Evolutionary conservation across 1,140 invertebrate genomes (phyloP), one percentile per base, ranked within the genome.

Genomic region (Camponotus floridanus): DNA sequence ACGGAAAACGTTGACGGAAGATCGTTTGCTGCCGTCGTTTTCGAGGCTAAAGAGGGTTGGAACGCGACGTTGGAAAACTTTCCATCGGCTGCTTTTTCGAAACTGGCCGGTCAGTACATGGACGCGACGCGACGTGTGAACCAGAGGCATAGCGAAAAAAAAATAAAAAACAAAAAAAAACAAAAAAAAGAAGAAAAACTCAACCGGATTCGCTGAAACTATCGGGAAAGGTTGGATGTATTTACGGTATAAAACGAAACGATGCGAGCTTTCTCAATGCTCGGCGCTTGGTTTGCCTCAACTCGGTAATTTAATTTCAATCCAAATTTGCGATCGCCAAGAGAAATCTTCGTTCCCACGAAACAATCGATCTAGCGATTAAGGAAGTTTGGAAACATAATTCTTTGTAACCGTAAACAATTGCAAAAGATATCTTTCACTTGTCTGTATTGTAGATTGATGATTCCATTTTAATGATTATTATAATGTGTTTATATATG

Each of bases 1-100:
- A 71, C 61, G 36, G 85, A 74, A 89, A 86, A 21, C 57, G 78
- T 89, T 78, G 85, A 89, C 83, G 87, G 51, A 80, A 71, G 78
- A 90, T 87, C 87, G 78, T 31, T 70, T 26, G 26, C 73, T 18
- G 9, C 5, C 65, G 18, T 79, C 59, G 48, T 74, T 88, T 64
- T 81, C 59, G 7, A 33, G 48, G 76, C 51, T 86, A 86, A 81
- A 81, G 76, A 86, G 76, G 64, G 85, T 86, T 80, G n/a, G n/a
- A n/a, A 61, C 84, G 42, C 57, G 76, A 80, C 45, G 42, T 26
- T 76, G 39, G 48, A 33, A 39, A 80, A 48, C 31, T 33, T 86
- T 70, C 57, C n/a, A 76, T 45, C 55, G 21, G 76, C 51, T 18
- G 68, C 51, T 51, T 67, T 74, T 81, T 36, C 18, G 5, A 18